Conservation (phyloP, 2,888 invertebrate species). For the Sphaerophoria rueppellii region DNA sequence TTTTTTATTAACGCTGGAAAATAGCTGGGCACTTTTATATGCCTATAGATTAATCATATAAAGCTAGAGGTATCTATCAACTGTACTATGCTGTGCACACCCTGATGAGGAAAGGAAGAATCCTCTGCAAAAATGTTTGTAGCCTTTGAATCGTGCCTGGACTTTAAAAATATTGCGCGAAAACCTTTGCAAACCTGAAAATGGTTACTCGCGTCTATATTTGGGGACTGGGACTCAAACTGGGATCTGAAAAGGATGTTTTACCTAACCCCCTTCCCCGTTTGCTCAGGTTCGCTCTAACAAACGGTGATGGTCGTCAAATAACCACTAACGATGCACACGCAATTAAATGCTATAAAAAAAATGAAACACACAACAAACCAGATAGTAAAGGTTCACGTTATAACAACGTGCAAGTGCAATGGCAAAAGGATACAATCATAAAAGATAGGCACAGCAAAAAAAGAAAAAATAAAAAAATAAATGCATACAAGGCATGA, state of each 20-base stretch:
- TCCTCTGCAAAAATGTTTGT: constrained; percentile 43
- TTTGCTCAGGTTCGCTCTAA: background rate
- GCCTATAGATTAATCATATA: background rate
- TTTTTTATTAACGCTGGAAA: background rate
- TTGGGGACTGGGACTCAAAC: constrained; percentile 23
- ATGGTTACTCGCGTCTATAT: constrained; percentile 55
- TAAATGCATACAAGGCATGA: background rate
- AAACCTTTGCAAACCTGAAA: constrained; percentile 47
- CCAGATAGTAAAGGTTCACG: constrained; percentile 16
- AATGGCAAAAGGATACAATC: constrained; percentile 29
- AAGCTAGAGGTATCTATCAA: too few species aligned
- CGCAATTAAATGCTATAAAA: constrained; percentile 67
- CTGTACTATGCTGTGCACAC: background rate
- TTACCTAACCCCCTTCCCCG: constrained; percentile 13
- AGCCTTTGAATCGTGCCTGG: constrained; percentile 64
- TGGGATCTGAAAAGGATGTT: constrained; percentile 64
- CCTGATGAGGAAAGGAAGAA: constrained; percentile 9
- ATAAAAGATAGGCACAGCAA: constrained; percentile 14
- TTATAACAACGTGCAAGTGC: constrained; percentile 43
- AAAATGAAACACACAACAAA: constrained; percentile 25
- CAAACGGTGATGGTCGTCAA: constrained; percentile 41
- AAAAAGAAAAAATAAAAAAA: background rate
- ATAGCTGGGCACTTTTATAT: background rate
- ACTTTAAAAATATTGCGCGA: constrained; percentile 46
- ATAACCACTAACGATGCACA: constrained; percentile 71